Conservation (phyloP, 2,797 vertebrate genomes). For the Cyprinodon diabolis region DNA sequence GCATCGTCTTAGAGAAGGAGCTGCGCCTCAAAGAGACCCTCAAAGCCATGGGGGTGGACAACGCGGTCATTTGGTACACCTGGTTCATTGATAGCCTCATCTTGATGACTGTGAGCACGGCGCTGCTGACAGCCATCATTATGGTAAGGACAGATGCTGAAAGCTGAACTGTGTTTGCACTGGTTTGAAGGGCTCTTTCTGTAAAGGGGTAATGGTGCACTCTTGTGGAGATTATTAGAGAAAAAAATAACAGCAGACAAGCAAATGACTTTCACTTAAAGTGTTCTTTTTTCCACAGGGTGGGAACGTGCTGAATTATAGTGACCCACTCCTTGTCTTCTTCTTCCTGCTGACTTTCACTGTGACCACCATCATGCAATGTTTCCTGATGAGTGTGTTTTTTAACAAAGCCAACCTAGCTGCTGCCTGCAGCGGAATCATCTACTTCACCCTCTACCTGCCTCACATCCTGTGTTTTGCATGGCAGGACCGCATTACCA, state of each 20-base stretch:
- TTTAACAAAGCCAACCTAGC: conserved; percentile 98
- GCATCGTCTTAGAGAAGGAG: conserved; percentile 95
- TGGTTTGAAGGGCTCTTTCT: not conserved
- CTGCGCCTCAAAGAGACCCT: conserved; percentile 92
- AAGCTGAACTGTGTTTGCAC: not conserved
- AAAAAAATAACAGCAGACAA: not conserved
- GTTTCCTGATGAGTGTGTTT: conserved; percentile 95
- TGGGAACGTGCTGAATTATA: conserved; percentile 92
- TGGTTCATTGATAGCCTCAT: conserved; percentile 96
- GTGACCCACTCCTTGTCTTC: conserved; percentile 89
- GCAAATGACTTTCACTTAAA: not conserved
- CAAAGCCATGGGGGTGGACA: conserved; percentile 91
- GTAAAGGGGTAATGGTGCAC: conserved; percentile 34
- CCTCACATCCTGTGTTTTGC: conserved; percentile 93
- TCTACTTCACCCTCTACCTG: conserved; percentile 97
- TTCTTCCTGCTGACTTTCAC: conserved; percentile 92
- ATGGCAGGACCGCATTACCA: conserved; percentile 95
- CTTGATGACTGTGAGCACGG: conserved; percentile 87
- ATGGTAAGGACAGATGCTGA: conserved; percentile 80
- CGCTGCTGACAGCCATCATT: conserved; percentile 88
- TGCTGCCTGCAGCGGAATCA: conserved; percentile 94
- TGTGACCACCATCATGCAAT: conserved; percentile 90
- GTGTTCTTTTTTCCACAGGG: conserved; percentile 67
- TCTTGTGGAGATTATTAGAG: conserved; percentile 55
- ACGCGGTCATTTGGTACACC: conserved; percentile 89